These are phyloP conservation scores for Pristiophorus japonicus DNA, from an alignment of 2,113 vertebrate genomes.

Conservation along the genomic window DNA sequence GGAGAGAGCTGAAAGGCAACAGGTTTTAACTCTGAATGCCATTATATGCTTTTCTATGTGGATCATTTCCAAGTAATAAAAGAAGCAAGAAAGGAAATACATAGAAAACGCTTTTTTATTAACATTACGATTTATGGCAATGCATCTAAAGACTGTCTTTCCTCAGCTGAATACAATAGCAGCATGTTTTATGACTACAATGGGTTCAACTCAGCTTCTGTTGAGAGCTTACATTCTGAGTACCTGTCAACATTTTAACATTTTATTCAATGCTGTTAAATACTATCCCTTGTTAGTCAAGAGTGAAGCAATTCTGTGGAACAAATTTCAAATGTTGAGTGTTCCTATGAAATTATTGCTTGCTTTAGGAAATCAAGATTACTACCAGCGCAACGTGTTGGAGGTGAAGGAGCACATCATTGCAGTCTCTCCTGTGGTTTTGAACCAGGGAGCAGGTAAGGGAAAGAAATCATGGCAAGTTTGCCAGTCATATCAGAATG, in stretches of 20 bases:
- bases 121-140: conserved; percentile 7
- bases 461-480: background rate
- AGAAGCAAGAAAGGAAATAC: background rate
- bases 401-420: background rate
- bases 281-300: background rate
- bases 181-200: background rate
- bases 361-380: background rate
- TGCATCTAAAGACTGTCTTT: background rate
- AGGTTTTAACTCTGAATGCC: background rate
- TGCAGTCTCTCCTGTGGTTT: background rate
- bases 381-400: background rate
- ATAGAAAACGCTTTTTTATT: background rate
- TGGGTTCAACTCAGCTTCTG: background rate
- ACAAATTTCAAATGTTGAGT: background rate
- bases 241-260: background rate
- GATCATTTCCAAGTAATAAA: background rate
- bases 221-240: conserved; percentile 5
- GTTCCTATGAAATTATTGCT: background rate
- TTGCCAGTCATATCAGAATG: background rate
- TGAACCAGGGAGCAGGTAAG: too few relatives aligned
- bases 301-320: background rate
- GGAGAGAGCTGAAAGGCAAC: background rate
- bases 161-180: background rate
- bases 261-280: background rate
- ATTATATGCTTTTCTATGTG: background rate